Evolutionary conservation across 2,113 vertebrate genomes (phyloP), one percentile per base, ranked within the genome.

Genomic region (Chlamydotis undulata): DNA sequence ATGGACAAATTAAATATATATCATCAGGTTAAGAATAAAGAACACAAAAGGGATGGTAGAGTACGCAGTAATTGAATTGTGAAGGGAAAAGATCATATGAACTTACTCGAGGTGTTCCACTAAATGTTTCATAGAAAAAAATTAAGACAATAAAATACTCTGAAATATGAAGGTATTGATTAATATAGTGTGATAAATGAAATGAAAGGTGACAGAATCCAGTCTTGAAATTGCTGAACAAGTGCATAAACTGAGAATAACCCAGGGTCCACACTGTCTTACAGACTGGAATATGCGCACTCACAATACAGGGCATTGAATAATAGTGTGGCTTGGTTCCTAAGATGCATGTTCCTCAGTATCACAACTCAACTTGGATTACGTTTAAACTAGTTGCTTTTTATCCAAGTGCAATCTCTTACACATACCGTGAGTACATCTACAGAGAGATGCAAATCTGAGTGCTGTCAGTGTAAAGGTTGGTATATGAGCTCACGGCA

Each of bases 21-120:
- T 23, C 18, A 74, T 18, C 25, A 63, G 31, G 6, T 78, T 71
- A 79, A 68, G 26, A 59, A 35, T 6, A 64, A 68, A 74, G 53
- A 70, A 93, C 90, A 35, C 25, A 86, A 80, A 74, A 75, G 10
- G 22, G 19, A 22, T 3, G 2, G 29, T 52, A 83, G 87, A 89
- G 92, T 69, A 84, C 74, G 23, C 67, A 88, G 82, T 45, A 96
- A 89, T 47, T 61, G 63, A 77, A 22, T 10, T 22, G 14, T 65
- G 55, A 80, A 90, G n/a, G 19, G 63, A 56, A 43, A 82, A 29
- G 19, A 55, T 18, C 33, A 35, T 16, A 47, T 52, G 59, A 55
- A 35, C 5, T 52, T 47, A 63, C 12, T 15, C 64, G 9, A 79
- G 28, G 10, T 49, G 26, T 6, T 55, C 9, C 22, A 84, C 25